These are phyloP conservation scores for Conus ventricosus DNA, from an alignment of 1,140 invertebrate species.

Conservation along the genomic window DNA sequence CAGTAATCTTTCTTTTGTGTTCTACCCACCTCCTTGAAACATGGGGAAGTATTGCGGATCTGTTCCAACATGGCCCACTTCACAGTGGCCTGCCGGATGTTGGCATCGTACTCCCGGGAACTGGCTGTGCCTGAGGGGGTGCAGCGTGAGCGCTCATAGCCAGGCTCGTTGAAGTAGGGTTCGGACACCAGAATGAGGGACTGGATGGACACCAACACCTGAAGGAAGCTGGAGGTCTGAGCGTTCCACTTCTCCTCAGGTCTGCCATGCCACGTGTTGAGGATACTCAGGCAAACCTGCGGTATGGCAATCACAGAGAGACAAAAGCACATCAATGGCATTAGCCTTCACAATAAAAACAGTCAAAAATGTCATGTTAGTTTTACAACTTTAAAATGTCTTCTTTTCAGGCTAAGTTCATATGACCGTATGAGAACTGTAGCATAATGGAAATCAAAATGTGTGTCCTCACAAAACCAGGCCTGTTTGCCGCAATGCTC, in stretches of 20 bases:
- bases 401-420: too few species aligned
- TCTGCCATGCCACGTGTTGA: conserved; percentile 98
- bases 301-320: conserved; percentile 5
- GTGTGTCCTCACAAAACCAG: too few species aligned
- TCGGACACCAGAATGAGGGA: conserved; percentile 95
- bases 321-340: too few species aligned
- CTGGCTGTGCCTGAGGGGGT: conserved; percentile 91
- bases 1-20: too few species aligned
- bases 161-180: conserved; percentile 99
- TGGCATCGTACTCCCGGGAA: conserved; percentile 93
- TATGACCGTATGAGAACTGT: too few species aligned
- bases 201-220: conserved; percentile 97
- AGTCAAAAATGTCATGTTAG: too few species aligned
- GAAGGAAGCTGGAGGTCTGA: conserved; percentile 95
- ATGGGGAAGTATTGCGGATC: conserved; percentile 91
- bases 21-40: conserved; percentile 88
- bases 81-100: conserved; percentile 95
- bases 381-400: too few species aligned
- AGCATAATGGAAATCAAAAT: too few species aligned
- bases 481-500: too few species aligned
- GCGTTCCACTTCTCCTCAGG: conserved; percentile 99
- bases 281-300: conserved; percentile 91
- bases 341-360: too few species aligned
- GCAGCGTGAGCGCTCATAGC: conserved; percentile 93
- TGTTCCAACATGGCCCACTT: conserved; percentile 98